Evolutionary conservation across 1,140 invertebrate species (phyloP), one percentile per base, ranked within the genome.

Genomic region (Branchinecta lynchi): DNA sequence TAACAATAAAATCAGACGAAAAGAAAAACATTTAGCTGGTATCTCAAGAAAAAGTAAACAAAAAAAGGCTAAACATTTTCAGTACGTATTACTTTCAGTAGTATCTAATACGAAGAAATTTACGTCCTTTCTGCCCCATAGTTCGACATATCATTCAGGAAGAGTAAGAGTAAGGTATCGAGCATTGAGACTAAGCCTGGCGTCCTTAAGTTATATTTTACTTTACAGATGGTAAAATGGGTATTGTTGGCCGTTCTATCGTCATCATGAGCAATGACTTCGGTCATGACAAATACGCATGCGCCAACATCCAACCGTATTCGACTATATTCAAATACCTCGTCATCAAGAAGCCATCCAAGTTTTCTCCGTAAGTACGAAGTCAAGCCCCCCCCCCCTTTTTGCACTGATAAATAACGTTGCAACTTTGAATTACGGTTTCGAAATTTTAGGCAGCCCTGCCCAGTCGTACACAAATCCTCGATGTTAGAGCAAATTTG

Each of bases 281-380:
- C 67, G 84, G 85, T 8, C 76, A 78, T 3, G 85, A 89, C 66
- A 81, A 86, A 74, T 87, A 90, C 75, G 91, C 91, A 10, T 96
- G 93, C 78, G 90, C 92, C 66, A 95, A 95, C 77, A 92, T 96
- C 70, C 85, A 89, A 74, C 89, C 89, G 0, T 92, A 95, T 77
- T 86, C 90, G 77, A 89, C 94, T 77, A 90, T 94, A 67, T 86
- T 94, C 60, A 93, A 92, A 78, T 93, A 90, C 78, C 87, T 88
- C 0, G 93, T 92, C 75, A 85, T 96, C 20, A 85, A 87, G 75
- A 90, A 89, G 78, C 86, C 89, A 66, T 90, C 90, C 3, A 82
- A 88, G 78, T 96, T 95, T 77, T 89, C 92, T 17, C 81, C 90
- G 89, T 93, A 82, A 86, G 87, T 84, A 68, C 12, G 45, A 1